Conservation (phyloP, 2,797 vertebrate genomes). For the Myotis vivesi region DNA sequence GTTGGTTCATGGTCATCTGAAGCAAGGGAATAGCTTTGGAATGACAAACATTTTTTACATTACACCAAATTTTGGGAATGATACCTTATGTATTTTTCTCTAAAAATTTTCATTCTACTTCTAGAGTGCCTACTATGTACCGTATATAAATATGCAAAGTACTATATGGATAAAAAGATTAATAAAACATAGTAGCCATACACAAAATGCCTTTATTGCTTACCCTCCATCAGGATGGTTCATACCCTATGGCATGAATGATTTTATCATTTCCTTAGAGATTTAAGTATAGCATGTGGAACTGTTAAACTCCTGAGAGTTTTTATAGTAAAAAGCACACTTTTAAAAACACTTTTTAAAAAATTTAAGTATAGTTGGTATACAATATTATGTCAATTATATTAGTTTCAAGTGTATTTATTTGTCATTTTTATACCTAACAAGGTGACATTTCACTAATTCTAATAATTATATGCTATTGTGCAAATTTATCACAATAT, state of each 20-base stretch:
- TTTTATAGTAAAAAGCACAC: not conserved
- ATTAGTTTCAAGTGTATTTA: not conserved
- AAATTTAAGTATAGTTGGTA: not conserved
- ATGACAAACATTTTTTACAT: not conserved
- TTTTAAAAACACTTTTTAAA: not conserved
- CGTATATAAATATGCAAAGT: not conserved
- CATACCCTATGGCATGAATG: not conserved
- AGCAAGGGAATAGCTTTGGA: not conserved
- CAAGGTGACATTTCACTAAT: not conserved
- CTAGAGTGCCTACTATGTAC: not conserved
- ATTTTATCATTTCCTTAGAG: not conserved
- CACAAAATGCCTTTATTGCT: not conserved
- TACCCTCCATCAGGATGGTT: not conserved
- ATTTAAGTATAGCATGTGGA: not conserved
- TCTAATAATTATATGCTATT: not conserved
- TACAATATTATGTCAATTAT: not conserved
- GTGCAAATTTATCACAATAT: not conserved
- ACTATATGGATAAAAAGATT: not conserved
- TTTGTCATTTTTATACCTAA: not conserved
- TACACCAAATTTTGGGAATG: not conserved
- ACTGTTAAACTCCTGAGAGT: not conserved
- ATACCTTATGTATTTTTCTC: not conserved
- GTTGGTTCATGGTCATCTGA: slow-evolving; percentile 11
- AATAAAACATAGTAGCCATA: not conserved
- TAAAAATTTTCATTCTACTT: not conserved